Conservation (phyloP, 2,888 invertebrate genomes). For the Idaea aversata region DNA sequence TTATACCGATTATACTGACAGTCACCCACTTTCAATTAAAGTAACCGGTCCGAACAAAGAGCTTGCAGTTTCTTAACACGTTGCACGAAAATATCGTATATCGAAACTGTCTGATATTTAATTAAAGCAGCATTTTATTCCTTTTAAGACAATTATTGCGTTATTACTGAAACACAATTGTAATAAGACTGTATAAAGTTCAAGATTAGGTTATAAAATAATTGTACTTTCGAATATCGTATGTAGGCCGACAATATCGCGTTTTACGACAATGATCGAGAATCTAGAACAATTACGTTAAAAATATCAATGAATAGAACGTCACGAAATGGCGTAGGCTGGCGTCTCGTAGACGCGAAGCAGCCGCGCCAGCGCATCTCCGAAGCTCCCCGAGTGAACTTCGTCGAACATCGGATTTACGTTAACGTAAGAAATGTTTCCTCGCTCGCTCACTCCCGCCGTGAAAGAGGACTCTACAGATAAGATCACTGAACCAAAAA, state of each 20-base stretch:
- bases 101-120: slow-evolving; percentile 32
- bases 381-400: slow-evolving; percentile 46
- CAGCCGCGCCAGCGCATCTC: slow-evolving; percentile 46
- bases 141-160: not conserved
- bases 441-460: slow-evolving; percentile 50
- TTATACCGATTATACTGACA: slow-evolving; percentile 39
- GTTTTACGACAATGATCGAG: not conserved
- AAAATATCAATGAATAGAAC: slow-evolving; percentile 67
- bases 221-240: not conserved
- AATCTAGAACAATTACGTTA: slow-evolving; percentile 33
- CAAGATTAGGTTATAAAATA: not conserved
- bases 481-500: slow-evolving; percentile 75
- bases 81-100: slow-evolving; percentile 30
- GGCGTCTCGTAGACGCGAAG: slow-evolving; percentile 36
- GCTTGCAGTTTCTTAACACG: slow-evolving; percentile 44
- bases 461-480: slow-evolving; percentile 49
- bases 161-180: not conserved
- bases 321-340: slow-evolving; percentile 47
- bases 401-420: slow-evolving; percentile 38
- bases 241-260: not conserved
- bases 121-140: slow-evolving; percentile 20
- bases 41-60: slow-evolving; percentile 63
- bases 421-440: slow-evolving; percentile 40
- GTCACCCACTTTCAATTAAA: slow-evolving; percentile 70
- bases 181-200: slow-evolving; percentile 2